Evolutionary conservation across 2,113 vertebrate species (phyloP).

Genomic region (Dicentrarchus labrax): DNA sequence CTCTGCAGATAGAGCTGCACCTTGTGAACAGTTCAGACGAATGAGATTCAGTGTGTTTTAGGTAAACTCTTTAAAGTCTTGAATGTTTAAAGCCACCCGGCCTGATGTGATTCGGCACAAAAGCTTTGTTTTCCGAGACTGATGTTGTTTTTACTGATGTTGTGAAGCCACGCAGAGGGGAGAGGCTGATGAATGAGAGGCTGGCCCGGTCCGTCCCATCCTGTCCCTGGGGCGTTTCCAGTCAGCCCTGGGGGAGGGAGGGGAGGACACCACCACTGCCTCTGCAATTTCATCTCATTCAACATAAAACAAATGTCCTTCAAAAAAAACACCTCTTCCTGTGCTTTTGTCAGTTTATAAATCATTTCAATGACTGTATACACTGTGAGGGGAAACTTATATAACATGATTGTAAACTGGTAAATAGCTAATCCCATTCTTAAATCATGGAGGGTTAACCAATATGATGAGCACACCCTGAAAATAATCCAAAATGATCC

Average conservation of each 20-base stretch:
- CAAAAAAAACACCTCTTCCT: slow-evolving; percentile 30
- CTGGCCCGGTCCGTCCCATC: slow-evolving; percentile 79
- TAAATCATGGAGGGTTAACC: slow-evolving; percentile 9
- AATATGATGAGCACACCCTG: slow-evolving; percentile 22
- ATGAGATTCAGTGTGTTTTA: background rate
- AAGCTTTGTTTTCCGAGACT: slow-evolving; percentile 10
- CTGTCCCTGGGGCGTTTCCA: slow-evolving; percentile 94
- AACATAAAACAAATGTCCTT: slow-evolving; percentile 68
- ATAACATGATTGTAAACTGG: background rate
- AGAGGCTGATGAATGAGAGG: slow-evolving; percentile 72
- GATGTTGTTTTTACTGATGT: slow-evolving; percentile 41
- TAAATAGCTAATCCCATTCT: slow-evolving; percentile 8
- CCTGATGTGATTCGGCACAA: background rate
- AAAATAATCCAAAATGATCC: slow-evolving; percentile 22
- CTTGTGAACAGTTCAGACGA: background rate
- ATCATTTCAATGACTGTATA: slow-evolving; percentile 3
- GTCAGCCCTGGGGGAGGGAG: slow-evolving; percentile 93
- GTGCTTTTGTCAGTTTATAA: slow-evolving; percentile 21
- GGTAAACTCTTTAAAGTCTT: background rate
- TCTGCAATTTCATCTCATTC: slow-evolving; percentile 75
- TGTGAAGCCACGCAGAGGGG: slow-evolving; percentile 25
- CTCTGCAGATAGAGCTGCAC: background rate
- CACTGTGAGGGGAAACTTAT: too few species aligned
- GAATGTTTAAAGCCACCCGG: background rate
- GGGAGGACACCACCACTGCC: slow-evolving; percentile 84